Conservation (phyloP, 2,797 vertebrate species). For the Tenualosa ilisha region DNA sequence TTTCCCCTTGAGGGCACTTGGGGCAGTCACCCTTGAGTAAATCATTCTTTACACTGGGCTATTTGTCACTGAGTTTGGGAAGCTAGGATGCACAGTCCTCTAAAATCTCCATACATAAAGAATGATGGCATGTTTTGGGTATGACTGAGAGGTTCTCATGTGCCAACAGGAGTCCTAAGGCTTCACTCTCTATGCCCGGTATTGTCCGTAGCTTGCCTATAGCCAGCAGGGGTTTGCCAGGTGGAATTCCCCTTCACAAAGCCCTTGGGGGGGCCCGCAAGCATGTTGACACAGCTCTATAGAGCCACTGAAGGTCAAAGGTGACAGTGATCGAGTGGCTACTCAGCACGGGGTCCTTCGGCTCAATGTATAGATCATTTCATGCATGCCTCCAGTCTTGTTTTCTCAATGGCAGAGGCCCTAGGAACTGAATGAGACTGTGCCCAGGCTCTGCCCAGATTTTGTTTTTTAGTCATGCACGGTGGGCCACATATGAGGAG, state of each 20-base stretch:
- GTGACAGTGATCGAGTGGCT: constrained; percentile 70
- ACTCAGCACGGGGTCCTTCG: constrained; percentile 56
- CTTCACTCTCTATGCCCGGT: constrained; percentile 34
- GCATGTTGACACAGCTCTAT: constrained; percentile 50
- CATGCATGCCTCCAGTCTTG: constrained; percentile 56
- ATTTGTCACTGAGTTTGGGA: constrained; percentile 30
- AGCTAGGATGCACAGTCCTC: neutral
- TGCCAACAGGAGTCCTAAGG: constrained; percentile 23
- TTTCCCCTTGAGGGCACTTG: constrained; percentile 52
- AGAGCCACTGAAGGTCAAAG: constrained; percentile 68
- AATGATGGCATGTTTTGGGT: constrained; percentile 35
- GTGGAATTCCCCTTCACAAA: constrained; percentile 62
- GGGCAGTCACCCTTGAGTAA: constrained; percentile 64
- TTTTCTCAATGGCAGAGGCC: constrained; percentile 51
- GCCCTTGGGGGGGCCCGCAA: constrained; percentile 35
- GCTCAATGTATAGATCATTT: constrained; percentile 65
- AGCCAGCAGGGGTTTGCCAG: constrained; percentile 48
- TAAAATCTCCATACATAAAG: constrained; percentile 24
- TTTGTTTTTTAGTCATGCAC: constrained; percentile 34
- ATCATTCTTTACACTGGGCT: constrained; percentile 22
- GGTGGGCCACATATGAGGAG: constrained; percentile 22
- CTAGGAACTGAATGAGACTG: constrained; percentile 45
- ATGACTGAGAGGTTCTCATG: constrained; percentile 24
- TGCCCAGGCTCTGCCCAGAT: constrained; percentile 37
- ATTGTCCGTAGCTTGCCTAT: constrained; percentile 4